Evolutionary conservation across 2,797 vertebrate species (phyloP).

Genomic region (Vultur gryphus): DNA sequence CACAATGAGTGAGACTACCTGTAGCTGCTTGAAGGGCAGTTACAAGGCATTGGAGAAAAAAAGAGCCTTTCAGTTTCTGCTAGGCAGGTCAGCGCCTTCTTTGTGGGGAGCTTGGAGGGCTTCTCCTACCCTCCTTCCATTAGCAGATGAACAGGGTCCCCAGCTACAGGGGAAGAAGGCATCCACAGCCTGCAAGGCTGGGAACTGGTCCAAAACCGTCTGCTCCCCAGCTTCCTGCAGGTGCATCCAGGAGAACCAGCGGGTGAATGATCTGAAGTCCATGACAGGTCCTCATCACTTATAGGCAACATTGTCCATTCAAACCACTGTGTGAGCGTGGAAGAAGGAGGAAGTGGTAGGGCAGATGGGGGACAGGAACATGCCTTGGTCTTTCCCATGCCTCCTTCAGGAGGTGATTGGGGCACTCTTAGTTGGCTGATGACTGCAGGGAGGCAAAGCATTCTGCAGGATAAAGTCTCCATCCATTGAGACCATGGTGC

Average conservation of each 20-base stretch:
- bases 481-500: fast-evolving
- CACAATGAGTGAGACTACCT: neutral
- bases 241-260: neutral
- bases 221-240: neutral
- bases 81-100: neutral
- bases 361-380: neutral
- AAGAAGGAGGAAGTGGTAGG: neutral
- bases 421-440: neutral
- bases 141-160: neutral
- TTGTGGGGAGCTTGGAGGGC: neutral
- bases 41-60: neutral
- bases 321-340: neutral
- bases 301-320: too few relatives aligned
- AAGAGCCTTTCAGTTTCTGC: neutral
- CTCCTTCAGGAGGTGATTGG: neutral
- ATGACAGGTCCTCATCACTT: neutral
- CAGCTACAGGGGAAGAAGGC: neutral
- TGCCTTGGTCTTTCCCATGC: neutral
- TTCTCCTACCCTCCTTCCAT: neutral
- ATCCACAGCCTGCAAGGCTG: neutral
- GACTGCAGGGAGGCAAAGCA: neutral
- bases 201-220: neutral
- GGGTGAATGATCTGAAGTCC: neutral
- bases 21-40: neutral
- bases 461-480: neutral